These are phyloP conservation scores for Scylla paramamosain DNA, from an alignment of 1,140 invertebrate genomes.

Conservation along the genomic window DNA sequence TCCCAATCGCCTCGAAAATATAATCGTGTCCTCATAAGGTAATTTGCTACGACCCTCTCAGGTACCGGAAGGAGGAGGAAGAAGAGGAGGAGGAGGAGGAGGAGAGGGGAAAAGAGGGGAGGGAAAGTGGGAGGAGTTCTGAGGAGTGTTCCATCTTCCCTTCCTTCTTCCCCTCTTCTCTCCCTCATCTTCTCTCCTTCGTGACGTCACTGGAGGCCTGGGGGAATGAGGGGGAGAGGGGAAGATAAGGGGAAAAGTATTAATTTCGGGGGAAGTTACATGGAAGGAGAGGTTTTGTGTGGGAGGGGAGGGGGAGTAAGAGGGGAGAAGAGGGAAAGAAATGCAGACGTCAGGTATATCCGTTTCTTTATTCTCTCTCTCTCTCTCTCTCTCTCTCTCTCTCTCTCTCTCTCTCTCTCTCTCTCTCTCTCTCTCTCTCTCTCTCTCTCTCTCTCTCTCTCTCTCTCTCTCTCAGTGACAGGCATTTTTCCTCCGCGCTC, in stretches of 20 bases:
- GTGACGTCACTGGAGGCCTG: background rate
- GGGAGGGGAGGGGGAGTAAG: background rate
- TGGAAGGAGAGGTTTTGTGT: background rate
- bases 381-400: background rate
- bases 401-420: background rate
- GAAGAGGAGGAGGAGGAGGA: background rate
- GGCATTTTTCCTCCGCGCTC: background rate
- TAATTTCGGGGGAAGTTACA: background rate
- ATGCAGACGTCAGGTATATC: background rate
- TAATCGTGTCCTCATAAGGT: conserved; percentile 68
- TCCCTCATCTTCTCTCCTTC: background rate
- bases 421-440: conserved; percentile 9
- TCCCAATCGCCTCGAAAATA: conserved; percentile 49
- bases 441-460: background rate
- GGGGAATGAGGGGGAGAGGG: background rate
- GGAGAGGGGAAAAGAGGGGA: background rate
- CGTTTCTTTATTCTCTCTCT: background rate
- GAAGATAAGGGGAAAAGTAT: background rate
- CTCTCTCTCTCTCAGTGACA: background rate
- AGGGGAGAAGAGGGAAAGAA: background rate
- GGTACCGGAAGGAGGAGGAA: conserved; percentile 57
- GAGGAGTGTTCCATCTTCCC: background rate
- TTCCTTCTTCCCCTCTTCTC: background rate
- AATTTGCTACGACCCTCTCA: conserved; percentile 67
- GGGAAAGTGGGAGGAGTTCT: background rate